phyloP scores from a whole-genome alignment of 2,888 invertebrate genomes.

The Bembecia ichneumoniformis region DNA sequence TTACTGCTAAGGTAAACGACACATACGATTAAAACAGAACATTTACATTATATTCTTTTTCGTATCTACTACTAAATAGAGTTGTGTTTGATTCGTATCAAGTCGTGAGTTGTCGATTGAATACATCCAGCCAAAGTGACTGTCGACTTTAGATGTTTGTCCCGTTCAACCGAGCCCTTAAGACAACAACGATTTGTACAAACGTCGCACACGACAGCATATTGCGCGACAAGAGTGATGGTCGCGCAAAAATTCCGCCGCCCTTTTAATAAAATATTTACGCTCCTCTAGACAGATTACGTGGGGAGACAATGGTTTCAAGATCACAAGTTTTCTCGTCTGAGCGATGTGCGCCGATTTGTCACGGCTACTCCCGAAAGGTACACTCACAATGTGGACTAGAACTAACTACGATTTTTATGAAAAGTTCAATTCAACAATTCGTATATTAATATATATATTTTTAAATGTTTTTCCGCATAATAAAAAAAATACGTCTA shows the following conservation, averaged over 20 bases:
- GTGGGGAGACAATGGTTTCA: conserved; percentile 7
- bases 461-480: too few species aligned
- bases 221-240: conserved; percentile 55
- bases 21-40: too few species aligned
- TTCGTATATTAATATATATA: too few species aligned
- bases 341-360: conserved; percentile 6
- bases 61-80: too few species aligned
- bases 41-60: too few species aligned
- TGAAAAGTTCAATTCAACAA: too few species aligned
- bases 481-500: too few species aligned
- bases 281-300: conserved; percentile 15
- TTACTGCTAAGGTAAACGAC: too few species aligned
- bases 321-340: conserved; percentile 8
- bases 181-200: conserved; percentile 44
- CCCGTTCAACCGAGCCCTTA: conserved; percentile 2
- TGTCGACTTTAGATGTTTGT: neutral
- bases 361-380: conserved; percentile 3
- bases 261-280: conserved; percentile 58
- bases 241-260: conserved; percentile 21
- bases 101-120: too few species aligned
- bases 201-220: conserved; percentile 33
- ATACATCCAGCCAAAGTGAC: too few species aligned
- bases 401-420: too few species aligned
- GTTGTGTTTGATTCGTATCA: too few species aligned
- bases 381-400: neutral